Evolutionary conservation across 1,140 invertebrate genomes (phyloP).

Genomic region (Drosophila funebris): DNA sequence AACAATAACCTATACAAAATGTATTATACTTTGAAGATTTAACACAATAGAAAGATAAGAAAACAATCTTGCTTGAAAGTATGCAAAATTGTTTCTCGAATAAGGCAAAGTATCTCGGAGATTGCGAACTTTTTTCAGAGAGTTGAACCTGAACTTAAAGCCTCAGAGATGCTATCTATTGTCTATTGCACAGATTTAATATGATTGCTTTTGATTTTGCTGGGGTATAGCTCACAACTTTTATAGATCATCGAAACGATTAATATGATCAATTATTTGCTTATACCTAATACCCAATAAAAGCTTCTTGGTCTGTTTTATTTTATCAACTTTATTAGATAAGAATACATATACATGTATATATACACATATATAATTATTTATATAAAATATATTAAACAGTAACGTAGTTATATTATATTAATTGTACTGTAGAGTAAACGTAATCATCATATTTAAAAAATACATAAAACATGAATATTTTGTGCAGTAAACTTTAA

Average conservation of each 20-base stretch:
- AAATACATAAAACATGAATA: slow-evolving; percentile 59
- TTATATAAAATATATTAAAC: slow-evolving; percentile 74
- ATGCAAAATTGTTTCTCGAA: too few species aligned
- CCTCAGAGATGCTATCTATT: too few species aligned
- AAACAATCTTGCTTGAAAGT: too few species aligned
- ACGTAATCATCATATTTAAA: slow-evolving; percentile 60
- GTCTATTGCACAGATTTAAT: too few species aligned
- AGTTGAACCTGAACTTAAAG: too few species aligned
- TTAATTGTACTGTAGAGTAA: slow-evolving; percentile 74
- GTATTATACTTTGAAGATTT: too few species aligned
- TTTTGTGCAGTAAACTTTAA: slow-evolving; percentile 67
- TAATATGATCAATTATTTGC: background rate
- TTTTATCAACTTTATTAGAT: slow-evolving; percentile 68
- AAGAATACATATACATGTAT: slow-evolving; percentile 58
- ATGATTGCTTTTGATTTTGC: too few species aligned
- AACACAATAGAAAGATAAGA: too few species aligned
- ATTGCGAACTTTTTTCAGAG: too few species aligned
- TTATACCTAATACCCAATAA: background rate
- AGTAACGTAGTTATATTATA: slow-evolving; percentile 59
- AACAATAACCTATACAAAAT: too few species aligned
- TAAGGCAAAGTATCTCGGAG: too few species aligned
- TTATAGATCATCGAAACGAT: background rate
- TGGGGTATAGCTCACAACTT: too few species aligned
- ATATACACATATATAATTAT: slow-evolving; percentile 6
- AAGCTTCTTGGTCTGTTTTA: background rate